phyloP scores from a whole-genome alignment of 2,113 vertebrate species.

The Pheucticus melanocephalus region DNA sequence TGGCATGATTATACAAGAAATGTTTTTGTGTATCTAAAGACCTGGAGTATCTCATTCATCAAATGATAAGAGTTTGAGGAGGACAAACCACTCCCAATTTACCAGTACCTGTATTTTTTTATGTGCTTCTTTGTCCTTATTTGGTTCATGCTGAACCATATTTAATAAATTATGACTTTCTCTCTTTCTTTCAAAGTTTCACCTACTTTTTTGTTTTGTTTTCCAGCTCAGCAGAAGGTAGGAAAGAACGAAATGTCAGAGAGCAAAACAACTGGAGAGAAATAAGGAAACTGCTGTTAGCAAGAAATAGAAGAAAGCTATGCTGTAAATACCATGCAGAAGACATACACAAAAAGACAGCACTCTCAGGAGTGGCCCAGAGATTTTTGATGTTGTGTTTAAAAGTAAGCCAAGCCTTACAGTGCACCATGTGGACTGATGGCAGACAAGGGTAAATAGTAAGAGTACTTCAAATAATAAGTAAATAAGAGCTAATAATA shows the following conservation, averaged over 20 bases:
- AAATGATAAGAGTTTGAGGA: neutral
- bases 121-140: neutral
- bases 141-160: neutral
- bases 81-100: neutral
- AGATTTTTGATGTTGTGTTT: neutral
- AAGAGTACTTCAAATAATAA: neutral
- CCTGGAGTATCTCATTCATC: neutral
- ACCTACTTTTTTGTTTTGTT: neutral
- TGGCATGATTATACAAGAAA: neutral
- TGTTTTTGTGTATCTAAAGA: neutral
- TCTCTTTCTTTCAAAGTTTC: neutral
- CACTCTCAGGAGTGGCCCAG: neutral
- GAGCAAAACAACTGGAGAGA: neutral
- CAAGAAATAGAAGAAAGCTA: neutral
- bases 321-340: neutral
- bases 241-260: neutral
- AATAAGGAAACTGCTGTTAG: neutral
- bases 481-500: neutral
- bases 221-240: neutral
- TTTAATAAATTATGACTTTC: neutral
- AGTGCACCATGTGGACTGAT: neutral
- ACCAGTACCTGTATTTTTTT: neutral
- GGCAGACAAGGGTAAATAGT: neutral
- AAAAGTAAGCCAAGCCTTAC: neutral
- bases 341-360: neutral